phyloP scores from a whole-genome alignment of 2,797 vertebrate species.

The Coranthus polyacanthus region DNA sequence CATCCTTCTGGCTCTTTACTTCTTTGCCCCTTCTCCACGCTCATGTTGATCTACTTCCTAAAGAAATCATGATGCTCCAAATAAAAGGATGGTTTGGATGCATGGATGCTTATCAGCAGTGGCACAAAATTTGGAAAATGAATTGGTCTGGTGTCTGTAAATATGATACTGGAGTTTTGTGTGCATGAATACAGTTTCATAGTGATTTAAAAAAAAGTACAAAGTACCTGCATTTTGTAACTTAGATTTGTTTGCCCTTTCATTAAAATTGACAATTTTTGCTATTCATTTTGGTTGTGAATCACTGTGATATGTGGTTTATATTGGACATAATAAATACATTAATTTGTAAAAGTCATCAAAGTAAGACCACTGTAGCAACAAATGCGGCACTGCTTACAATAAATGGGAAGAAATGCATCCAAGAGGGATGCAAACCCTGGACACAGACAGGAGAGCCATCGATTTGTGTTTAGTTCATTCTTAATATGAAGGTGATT shows the following conservation, averaged over 20 bases:
- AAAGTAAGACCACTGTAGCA: too few relatives aligned
- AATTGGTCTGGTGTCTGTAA: constrained; percentile 3
- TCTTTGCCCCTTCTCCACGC: constrained; percentile 87
- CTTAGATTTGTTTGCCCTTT: constrained; percentile 1
- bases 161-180: constrained; percentile 3
- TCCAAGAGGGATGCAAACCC: too few relatives aligned
- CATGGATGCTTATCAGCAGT: background rate
- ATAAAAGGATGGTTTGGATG: too few relatives aligned
- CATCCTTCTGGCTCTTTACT: constrained; percentile 89
- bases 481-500: too few relatives aligned
- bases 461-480: too few relatives aligned
- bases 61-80: background rate
- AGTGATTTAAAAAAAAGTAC: background rate
- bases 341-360: too few relatives aligned
- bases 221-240: background rate
- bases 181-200: background rate
- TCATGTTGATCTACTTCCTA: constrained; percentile 84
- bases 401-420: too few relatives aligned
- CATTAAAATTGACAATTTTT: constrained; percentile 33
- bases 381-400: too few relatives aligned
- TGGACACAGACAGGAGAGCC: background rate
- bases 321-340: constrained; percentile 58
- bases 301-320: constrained; percentile 36
- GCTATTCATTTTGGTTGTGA: constrained; percentile 22
- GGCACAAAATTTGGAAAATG: background rate